These are phyloP conservation scores for Pygmarrhopalites habei DNA, from an alignment of 1,140 invertebrate genomes.

Conservation along the genomic window DNA sequence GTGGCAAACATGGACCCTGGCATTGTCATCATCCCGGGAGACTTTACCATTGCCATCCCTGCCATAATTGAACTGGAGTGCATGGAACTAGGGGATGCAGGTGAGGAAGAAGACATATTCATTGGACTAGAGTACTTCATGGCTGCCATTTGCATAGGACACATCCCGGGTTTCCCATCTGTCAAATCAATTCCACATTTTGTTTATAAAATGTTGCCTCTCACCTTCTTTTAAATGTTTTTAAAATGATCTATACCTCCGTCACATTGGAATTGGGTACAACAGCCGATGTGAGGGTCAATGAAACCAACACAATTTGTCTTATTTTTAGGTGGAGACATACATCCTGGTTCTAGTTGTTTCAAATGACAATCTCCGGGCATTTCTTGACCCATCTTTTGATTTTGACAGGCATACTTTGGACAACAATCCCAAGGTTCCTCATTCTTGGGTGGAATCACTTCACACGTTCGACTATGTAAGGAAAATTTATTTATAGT, in stretches of 20 bases:
- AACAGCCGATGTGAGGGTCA: slow-evolving; percentile 27
- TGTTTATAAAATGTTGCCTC: neutral
- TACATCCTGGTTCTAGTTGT: slow-evolving; percentile 23
- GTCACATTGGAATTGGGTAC: slow-evolving; percentile 30
- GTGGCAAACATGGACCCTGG: neutral
- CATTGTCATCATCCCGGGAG: slow-evolving; percentile 4
- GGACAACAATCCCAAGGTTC: slow-evolving; percentile 16
- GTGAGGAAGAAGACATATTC: neutral
- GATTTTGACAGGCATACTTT: slow-evolving; percentile 27
- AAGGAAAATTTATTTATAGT: too few relatives aligned
- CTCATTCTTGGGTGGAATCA: neutral
- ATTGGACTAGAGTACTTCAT: neutral
- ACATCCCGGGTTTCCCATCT: slow-evolving; percentile 37
- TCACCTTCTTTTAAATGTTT: neutral
- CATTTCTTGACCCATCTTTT: too few relatives aligned
- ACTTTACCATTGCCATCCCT: too few relatives aligned
- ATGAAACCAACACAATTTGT: slow-evolving; percentile 25
- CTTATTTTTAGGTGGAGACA: slow-evolving; percentile 19
- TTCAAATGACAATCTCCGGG: slow-evolving; percentile 12
- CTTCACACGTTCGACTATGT: slow-evolving; percentile 21
- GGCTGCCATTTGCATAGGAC: slow-evolving; percentile 20
- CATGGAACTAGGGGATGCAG: neutral
- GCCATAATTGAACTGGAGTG: neutral
- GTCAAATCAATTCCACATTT: neutral
- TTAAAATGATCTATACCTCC: slow-evolving; percentile 12